phyloP scores from a whole-genome alignment of 2,888 invertebrate species.

The Eretmocerus hayati region DNA sequence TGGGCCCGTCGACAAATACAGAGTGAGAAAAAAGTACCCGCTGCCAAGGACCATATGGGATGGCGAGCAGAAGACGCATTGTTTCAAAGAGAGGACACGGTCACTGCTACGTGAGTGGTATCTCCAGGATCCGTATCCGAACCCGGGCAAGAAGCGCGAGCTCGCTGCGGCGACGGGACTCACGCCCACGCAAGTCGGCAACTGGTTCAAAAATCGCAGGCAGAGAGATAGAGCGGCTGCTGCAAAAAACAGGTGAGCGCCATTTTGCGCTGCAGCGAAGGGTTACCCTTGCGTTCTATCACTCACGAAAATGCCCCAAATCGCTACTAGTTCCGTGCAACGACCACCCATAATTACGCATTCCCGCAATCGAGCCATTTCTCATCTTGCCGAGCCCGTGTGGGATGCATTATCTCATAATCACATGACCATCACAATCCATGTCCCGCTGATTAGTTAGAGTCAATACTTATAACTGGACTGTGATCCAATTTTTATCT shows the following conservation, averaged over 20 bases:
- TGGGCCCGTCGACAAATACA: slow-evolving; percentile 89
- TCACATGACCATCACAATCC: too few relatives aligned
- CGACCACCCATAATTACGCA: too few relatives aligned
- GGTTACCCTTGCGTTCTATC: too few relatives aligned
- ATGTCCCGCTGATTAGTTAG: too few relatives aligned
- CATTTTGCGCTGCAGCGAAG: too few relatives aligned
- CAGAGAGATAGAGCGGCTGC: slow-evolving; percentile 86
- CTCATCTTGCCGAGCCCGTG: too few relatives aligned
- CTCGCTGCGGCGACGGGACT: slow-evolving; percentile 84
- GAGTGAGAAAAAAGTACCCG: slow-evolving; percentile 89
- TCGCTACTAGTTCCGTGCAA: too few relatives aligned
- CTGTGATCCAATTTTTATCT: too few relatives aligned
- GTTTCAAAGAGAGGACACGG: slow-evolving; percentile 92
- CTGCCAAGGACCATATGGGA: slow-evolving; percentile 90
- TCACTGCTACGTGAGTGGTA: slow-evolving; percentile 96
- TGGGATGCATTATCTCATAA: too few relatives aligned
- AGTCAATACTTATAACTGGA: too few relatives aligned
- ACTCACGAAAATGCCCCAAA: too few relatives aligned
- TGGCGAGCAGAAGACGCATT: slow-evolving; percentile 93
- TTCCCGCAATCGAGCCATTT: too few relatives aligned
- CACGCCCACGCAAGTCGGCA: slow-evolving; percentile 88
- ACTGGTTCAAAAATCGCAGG: slow-evolving; percentile 87
- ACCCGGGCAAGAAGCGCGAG: slow-evolving; percentile 88
- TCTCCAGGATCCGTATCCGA: slow-evolving; percentile 93
- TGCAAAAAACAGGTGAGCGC: slow-evolving; percentile 92